Conservation (phyloP, 2,888 invertebrate genomes). For the Vanessa cardui region DNA sequence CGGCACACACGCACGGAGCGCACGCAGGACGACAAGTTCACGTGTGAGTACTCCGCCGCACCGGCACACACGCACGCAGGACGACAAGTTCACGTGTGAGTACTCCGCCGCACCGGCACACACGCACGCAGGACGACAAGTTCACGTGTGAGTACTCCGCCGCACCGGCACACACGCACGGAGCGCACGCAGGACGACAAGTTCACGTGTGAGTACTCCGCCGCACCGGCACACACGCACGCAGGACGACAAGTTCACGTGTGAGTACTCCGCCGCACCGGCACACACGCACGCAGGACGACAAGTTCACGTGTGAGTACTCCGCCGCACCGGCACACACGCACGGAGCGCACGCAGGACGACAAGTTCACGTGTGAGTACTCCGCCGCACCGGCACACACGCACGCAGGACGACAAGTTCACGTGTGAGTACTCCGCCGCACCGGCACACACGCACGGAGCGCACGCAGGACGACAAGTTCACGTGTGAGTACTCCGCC, state of each 20-base stretch:
- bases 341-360: slow-evolving; percentile 70
- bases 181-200: slow-evolving; percentile 69
- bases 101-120: too few relatives aligned
- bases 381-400: not conserved
- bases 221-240: not conserved
- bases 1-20: slow-evolving; percentile 65
- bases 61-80: not conserved
- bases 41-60: slow-evolving; percentile 58
- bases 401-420: slow-evolving; percentile 55
- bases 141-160: too few relatives aligned
- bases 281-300: not conserved
- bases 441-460: slow-evolving; percentile 65
- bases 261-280: slow-evolving; percentile 37
- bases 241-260: slow-evolving; percentile 59
- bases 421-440: slow-evolving; percentile 47
- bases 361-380: slow-evolving; percentile 67
- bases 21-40: slow-evolving; percentile 70
- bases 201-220: slow-evolving; percentile 63
- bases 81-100: slow-evolving; percentile 62
- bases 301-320: too few relatives aligned
- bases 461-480: slow-evolving; percentile 68
- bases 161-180: slow-evolving; percentile 61
- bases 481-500: slow-evolving; percentile 61
- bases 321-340: slow-evolving; percentile 54
- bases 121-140: too few relatives aligned